Evolutionary conservation across 2,888 invertebrate species (phyloP).

Genomic region (Caenorhabditis sp.): DNA sequence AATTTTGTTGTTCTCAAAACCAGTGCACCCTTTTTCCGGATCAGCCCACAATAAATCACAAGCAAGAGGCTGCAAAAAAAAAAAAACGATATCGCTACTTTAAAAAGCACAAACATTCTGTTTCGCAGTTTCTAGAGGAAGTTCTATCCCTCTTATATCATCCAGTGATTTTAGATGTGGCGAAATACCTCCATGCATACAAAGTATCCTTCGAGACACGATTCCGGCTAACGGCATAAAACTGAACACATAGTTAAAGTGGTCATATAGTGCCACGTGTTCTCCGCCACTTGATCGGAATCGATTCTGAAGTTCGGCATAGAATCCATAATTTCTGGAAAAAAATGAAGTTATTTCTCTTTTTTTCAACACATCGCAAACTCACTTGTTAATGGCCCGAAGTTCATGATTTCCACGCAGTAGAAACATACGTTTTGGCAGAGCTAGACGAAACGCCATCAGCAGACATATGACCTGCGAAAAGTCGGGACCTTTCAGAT

Average conservation of each 20-base stretch:
- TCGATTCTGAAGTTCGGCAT: constrained; percentile 41
- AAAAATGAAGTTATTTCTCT: no score
- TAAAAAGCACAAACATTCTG: constrained; percentile 8
- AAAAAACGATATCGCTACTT: background rate
- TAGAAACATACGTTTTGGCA: constrained; percentile 57
- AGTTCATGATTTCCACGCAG: constrained; percentile 65
- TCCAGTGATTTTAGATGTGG: constrained; percentile 52
- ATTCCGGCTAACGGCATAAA: constrained; percentile 61
- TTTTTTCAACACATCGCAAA: no score
- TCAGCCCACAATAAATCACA: constrained; percentile 61
- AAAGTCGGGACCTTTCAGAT: no score
- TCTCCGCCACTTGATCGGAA: constrained; percentile 31
- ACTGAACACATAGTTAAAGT: constrained; percentile 62
- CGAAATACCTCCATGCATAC: constrained; percentile 62
- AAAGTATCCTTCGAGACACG: constrained; percentile 53
- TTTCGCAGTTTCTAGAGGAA: constrained; percentile 40
- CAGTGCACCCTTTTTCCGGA: constrained; percentile 44
- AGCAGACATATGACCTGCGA: constrained; percentile 43
- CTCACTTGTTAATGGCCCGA: constrained; percentile 60
- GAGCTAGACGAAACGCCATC: constrained; percentile 51
- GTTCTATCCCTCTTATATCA: constrained; percentile 54
- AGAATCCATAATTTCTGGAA: constrained; percentile 62
- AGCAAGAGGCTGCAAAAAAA: constrained; percentile 31
- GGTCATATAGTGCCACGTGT: constrained; percentile 39
- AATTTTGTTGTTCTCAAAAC: constrained; percentile 49